phyloP scores from a whole-genome alignment of 2,888 invertebrate genomes.

The Drosophila mimetica region DNA sequence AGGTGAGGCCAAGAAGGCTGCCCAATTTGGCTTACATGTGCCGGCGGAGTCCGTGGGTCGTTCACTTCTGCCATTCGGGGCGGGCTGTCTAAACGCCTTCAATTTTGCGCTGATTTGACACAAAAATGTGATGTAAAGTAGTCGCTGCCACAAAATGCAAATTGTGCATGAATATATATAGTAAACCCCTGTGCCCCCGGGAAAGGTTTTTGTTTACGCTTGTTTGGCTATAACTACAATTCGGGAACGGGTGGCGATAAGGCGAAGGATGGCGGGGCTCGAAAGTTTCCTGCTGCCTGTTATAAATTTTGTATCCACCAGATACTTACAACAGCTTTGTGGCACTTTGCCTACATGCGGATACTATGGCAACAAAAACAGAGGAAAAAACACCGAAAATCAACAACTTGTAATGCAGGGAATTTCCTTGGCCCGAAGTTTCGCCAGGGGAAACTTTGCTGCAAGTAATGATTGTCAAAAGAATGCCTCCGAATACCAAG shows the following conservation, averaged over 20 bases:
- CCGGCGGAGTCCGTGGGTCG: slow-evolving; percentile 24
- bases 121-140: slow-evolving; percentile 59
- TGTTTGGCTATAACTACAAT: slow-evolving; percentile 63
- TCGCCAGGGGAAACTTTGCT: slow-evolving; percentile 19
- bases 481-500: slow-evolving; percentile 24
- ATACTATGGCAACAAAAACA: slow-evolving; percentile 62
- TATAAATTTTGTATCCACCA: slow-evolving; percentile 68
- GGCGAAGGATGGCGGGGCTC: slow-evolving; percentile 4
- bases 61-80: slow-evolving; percentile 14
- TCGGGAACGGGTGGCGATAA: slow-evolving; percentile 13
- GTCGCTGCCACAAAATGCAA: slow-evolving; percentile 62
- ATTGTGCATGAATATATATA: slow-evolving; percentile 57
- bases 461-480: slow-evolving; percentile 47
- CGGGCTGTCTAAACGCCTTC: slow-evolving; percentile 37
- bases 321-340: slow-evolving; percentile 70
- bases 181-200: slow-evolving; percentile 6
- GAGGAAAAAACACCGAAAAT: slow-evolving; percentile 50
- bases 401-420: slow-evolving; percentile 47
- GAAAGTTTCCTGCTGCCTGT: slow-evolving; percentile 54
- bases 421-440: slow-evolving; percentile 30
- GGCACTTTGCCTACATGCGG: slow-evolving; percentile 64
- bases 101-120: slow-evolving; percentile 75
- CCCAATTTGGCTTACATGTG: slow-evolving; percentile 20
- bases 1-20: slow-evolving; percentile 8
- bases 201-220: slow-evolving; percentile 65